Evolutionary conservation across 2,888 invertebrate species (phyloP).

Genomic region (Notocelia uddmanniana): DNA sequence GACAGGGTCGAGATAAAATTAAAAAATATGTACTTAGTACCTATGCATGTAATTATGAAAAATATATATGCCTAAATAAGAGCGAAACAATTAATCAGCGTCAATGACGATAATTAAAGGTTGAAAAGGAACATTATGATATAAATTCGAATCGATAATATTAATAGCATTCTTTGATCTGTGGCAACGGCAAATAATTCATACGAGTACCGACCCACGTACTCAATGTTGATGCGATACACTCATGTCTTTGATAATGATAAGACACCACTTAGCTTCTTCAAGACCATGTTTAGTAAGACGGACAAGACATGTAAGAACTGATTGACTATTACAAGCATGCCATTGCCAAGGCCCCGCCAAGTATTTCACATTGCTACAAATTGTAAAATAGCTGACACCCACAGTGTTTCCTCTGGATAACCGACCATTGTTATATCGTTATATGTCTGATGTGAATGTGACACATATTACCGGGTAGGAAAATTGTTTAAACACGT

Average conservation of each 20-base stretch:
- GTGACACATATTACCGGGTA: constrained; percentile 46
- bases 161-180: neutral
- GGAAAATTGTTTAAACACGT: constrained; percentile 28
- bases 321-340: constrained; percentile 47
- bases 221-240: constrained; percentile 15
- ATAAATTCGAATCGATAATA: too few relatives aligned
- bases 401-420: constrained; percentile 48
- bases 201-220: neutral
- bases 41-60: too few relatives aligned
- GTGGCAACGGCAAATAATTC: constrained; percentile 2
- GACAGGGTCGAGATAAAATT: too few relatives aligned
- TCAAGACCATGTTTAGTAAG: constrained; percentile 19
- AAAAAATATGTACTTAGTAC: too few relatives aligned
- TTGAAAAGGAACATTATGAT: too few relatives aligned
- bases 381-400: constrained; percentile 46
- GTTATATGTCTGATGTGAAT: constrained; percentile 33
- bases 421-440: constrained; percentile 44
- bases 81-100: too few relatives aligned
- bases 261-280: constrained; percentile 7
- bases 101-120: too few relatives aligned
- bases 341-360: constrained; percentile 56
- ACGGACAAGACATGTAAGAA: constrained; percentile 30
- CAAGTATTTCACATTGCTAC: constrained; percentile 43
- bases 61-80: too few relatives aligned
- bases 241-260: constrained; percentile 4